These are phyloP conservation scores for Phania funesta DNA, from an alignment of 2,888 invertebrate species.

Conservation along the genomic window DNA sequence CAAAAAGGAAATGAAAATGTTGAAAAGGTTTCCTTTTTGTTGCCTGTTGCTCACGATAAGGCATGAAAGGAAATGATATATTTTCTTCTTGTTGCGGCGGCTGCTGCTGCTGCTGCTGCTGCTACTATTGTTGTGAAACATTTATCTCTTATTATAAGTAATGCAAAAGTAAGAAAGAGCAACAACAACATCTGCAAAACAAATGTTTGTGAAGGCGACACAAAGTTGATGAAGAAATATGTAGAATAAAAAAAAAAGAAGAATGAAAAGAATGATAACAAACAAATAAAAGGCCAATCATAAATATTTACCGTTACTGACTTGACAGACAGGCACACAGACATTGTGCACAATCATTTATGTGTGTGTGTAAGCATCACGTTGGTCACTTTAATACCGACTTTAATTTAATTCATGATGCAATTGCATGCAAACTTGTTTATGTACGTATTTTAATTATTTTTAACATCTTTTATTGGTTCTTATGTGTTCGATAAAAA, in stretches of 20 bases:
- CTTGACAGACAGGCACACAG: background rate
- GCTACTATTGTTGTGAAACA: constrained; percentile 50
- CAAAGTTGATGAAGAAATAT: constrained; percentile 40
- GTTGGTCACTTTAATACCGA: constrained; percentile 18
- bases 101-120: constrained; percentile 67
- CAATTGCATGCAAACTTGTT: too few relatives aligned
- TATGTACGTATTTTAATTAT: too few relatives aligned
- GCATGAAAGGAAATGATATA: constrained; percentile 64
- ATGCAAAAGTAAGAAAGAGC: constrained; percentile 32
- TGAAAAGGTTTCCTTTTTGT: constrained; percentile 56
- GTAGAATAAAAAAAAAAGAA: constrained; percentile 1
- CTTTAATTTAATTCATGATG: background rate
- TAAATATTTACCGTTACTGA: constrained; percentile 46
- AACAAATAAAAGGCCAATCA: constrained; percentile 54
- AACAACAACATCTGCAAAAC: constrained; percentile 16
- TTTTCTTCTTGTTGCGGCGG: constrained; percentile 52
- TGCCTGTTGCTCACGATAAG: constrained; percentile 67
- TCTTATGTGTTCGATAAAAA: too few relatives aligned
- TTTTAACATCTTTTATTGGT: too few relatives aligned
- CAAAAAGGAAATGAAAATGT: constrained; percentile 67
- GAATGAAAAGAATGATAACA: constrained; percentile 38
- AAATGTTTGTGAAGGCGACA: constrained; percentile 7
- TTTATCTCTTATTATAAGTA: constrained; percentile 41
- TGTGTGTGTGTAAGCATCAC: background rate
- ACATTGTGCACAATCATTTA: background rate